Percentiles rank a stretch among this genome's conserved stretches.
Conservation (phyloP, 1,140 invertebrate genomes). For the Anastrepha ludens region DNA sequence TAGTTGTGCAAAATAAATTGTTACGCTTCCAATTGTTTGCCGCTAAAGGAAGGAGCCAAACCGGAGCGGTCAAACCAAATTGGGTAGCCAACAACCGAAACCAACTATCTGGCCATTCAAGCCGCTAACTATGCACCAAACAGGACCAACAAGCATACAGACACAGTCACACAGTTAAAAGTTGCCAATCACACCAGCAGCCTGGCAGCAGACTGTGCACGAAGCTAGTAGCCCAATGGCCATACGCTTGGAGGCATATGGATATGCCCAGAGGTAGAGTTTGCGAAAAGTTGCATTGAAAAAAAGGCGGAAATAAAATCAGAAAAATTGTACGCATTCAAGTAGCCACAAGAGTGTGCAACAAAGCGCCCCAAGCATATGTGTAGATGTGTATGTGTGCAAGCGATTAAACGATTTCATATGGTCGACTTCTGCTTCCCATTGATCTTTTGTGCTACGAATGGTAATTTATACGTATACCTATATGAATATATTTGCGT, state of each 20-base stretch:
- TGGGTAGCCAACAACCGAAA: conserved; percentile 11
- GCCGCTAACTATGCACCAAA: background rate
- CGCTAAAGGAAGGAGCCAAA: background rate
- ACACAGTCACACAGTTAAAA: background rate
- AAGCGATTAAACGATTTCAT: conserved; percentile 33
- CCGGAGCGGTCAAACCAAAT: background rate
- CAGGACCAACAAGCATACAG: background rate
- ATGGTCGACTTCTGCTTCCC: conserved; percentile 6
- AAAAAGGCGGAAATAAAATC: conserved; percentile 1
- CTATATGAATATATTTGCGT: no score
- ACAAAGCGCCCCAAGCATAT: background rate
- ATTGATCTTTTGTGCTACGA: background rate
- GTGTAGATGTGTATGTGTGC: background rate
- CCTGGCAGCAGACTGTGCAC: background rate
- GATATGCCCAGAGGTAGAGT: background rate
- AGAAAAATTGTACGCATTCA: background rate
- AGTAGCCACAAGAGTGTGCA: background rate
- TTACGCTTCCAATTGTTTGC: background rate
- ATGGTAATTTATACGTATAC: conserved; percentile 1
- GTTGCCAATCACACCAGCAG: background rate
- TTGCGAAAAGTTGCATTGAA: background rate
- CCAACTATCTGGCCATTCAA: conserved; percentile 9
- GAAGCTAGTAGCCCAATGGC: background rate
- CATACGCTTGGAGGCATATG: background rate
- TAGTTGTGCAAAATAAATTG: conserved; percentile 1